Evolutionary conservation across 2,113 vertebrate genomes (phyloP), one percentile per base, ranked within the genome.

Genomic region (Misgurnus mizolepis): DNA sequence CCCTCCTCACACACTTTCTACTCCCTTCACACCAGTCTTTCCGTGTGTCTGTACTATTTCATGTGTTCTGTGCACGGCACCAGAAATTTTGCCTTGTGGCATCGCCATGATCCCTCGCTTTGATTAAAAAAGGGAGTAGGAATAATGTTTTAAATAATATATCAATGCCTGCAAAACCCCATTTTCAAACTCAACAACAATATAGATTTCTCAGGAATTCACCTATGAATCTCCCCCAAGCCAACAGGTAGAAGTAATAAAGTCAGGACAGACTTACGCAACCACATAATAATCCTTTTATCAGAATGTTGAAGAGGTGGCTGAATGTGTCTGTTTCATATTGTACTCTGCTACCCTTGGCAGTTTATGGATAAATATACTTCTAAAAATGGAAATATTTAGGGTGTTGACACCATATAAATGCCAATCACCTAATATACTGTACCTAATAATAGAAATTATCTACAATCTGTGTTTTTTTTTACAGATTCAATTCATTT

Each of bases 121-220:
- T 62, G 72, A 83, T 74, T 66, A 80, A 69, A 72, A 78, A 69
- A 84, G 45, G 70, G 50, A 65, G 53, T 49, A 61, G 80, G 40
- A 39, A 75, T 18, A 75, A 55, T 17, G 62, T 47, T 22, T 49
- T 88, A 61, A 84, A 88, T 88, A 79, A 88, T 87, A 85, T 74
- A 88, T 66, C 5, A 17, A 1, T 85, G 76, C 83, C 88, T 81
- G 40, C 60, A 64, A 77, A 85, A 83, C 60, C 64, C 49, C 66
- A 80, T 65, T 56, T 39, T 40, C 64, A 61, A 53, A 18, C 45
- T 71, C 72, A 40, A 79, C 27, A 80, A 66, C 82, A 82, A 81
- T 81, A 83, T 83, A 74, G 75, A 88, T 84, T 76, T 40, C 64
- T 73, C 66, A 76, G 77, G 60, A 79, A 67, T 69, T 83, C 74